Evolutionary conservation across 2,888 invertebrate species (phyloP), one percentile per base, ranked within the genome.

Genomic region (Tachina grossa): DNA sequence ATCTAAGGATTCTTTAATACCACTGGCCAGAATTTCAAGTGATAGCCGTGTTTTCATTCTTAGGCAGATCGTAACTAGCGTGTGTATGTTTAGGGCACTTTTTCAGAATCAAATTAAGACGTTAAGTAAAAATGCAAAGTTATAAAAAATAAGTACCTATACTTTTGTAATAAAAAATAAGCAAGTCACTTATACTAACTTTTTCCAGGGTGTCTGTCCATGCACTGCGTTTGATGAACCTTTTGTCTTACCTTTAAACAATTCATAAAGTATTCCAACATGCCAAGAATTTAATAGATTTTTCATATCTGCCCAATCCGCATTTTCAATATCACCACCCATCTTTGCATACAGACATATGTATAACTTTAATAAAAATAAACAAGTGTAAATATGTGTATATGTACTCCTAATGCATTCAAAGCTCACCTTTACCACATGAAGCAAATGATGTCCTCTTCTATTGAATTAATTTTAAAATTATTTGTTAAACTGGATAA

Each of bases 231-330:
- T 31, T 31, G 31, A 1, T 8, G 2, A 39, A 8, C 8, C 16
- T 13, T 16, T 13, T 43, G 8, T 22, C 78, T 43, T 77, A 80
- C 86, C 83, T 72, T 76, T 79, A 57, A 86, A 83, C 6, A 77
- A 57, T 6, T 81, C 57, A 45, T 72, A 85, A 6, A 85, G 83
- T 61, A 76, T 68, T 31, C 72, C 80, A 74, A 83, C 83, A 61
- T 80, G 39, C 86, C 86, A 86, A 19, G 86, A 80, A 13, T 13
- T 69, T 41, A 86, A 51, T 22, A 86, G 69, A 9, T 61, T 63
- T 45, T 80, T 77, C 47, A 81, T 47, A 14, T 47, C 77, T 19
- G 14, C 53, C 11, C 78, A 68, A 68, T 83, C 76, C 76, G 75
- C 55, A 43, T 59, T 47, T 14, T 5, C 41, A 45, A 9, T 13